Conservation (phyloP, 1,140 invertebrate species). For the Asobara japonica region DNA sequence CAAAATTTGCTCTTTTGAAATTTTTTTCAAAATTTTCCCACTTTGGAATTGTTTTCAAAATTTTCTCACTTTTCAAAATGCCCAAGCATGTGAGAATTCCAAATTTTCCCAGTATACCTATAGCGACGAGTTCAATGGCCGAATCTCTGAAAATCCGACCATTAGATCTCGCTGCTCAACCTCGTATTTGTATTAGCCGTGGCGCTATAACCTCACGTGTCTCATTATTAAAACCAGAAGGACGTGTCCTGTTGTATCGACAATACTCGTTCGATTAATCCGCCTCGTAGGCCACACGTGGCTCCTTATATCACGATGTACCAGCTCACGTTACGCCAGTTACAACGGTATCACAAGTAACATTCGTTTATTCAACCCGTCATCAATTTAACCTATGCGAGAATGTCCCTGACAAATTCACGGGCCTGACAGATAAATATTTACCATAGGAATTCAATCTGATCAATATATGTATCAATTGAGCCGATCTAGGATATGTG, state of each 20-base stretch:
- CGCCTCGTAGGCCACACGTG: neutral
- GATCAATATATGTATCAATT: neutral
- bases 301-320: neutral
- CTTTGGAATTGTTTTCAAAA: too few species aligned
- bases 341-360: constrained; percentile 4
- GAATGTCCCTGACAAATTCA: neutral
- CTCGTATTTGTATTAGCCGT: neutral
- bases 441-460: neutral
- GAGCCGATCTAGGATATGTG: neutral
- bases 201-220: constrained; percentile 14
- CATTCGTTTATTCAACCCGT: constrained; percentile 2
- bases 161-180: too few species aligned
- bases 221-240: constrained; percentile 21
- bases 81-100: too few species aligned
- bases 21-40: too few species aligned
- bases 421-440: neutral
- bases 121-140: too few species aligned
- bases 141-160: too few species aligned
- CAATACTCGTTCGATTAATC: constrained; percentile 7
- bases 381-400: neutral
- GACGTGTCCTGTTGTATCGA: constrained; percentile 17
- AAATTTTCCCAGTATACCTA: too few species aligned
- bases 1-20: too few species aligned
- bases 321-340: constrained; percentile 5
- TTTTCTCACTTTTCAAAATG: too few species aligned